phyloP scores from a whole-genome alignment of 2,113 vertebrate species.

The Sceloporus undulatus region DNA sequence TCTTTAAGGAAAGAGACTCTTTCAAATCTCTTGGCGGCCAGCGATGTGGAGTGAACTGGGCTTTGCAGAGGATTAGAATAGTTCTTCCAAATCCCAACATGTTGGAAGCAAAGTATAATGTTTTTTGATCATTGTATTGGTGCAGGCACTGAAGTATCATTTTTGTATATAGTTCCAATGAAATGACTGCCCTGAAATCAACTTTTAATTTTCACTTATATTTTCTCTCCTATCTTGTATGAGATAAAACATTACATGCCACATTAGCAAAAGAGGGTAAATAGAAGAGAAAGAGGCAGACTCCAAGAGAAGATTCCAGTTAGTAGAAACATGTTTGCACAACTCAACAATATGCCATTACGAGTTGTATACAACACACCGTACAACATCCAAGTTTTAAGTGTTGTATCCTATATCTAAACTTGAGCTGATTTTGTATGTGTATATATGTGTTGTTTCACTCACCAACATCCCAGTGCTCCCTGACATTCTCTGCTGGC shows the following conservation, averaged over 20 bases:
- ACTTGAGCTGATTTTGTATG: not conserved
- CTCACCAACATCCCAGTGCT: too few species aligned
- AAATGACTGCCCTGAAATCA: not conserved
- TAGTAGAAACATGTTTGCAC: not conserved
- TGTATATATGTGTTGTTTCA: too few species aligned
- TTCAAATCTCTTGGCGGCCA: slow-evolving; percentile 8
- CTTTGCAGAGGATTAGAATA: slow-evolving; percentile 29
- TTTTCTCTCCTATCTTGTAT: not conserved
- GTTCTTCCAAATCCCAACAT: slow-evolving; percentile 51
- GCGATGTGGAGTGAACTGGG: slow-evolving; percentile 43
- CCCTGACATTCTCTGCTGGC: not conserved
- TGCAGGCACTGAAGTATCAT: not conserved
- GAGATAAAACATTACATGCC: slow-evolving; percentile 4
- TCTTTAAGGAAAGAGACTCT: slow-evolving; percentile 15
- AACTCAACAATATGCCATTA: not conserved
- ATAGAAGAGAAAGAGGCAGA: not conserved
- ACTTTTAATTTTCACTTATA: not conserved
- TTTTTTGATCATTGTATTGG: not conserved
- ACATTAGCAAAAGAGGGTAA: not conserved
- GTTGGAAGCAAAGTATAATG: slow-evolving; percentile 26
- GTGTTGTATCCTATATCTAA: not conserved
- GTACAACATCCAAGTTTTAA: not conserved
- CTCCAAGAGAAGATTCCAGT: not conserved
- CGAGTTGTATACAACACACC: not conserved
- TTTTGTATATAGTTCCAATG: not conserved